These are phyloP conservation scores for Margarornis squamiger DNA, from an alignment of 2,797 vertebrate species.

Conservation along the genomic window DNA sequence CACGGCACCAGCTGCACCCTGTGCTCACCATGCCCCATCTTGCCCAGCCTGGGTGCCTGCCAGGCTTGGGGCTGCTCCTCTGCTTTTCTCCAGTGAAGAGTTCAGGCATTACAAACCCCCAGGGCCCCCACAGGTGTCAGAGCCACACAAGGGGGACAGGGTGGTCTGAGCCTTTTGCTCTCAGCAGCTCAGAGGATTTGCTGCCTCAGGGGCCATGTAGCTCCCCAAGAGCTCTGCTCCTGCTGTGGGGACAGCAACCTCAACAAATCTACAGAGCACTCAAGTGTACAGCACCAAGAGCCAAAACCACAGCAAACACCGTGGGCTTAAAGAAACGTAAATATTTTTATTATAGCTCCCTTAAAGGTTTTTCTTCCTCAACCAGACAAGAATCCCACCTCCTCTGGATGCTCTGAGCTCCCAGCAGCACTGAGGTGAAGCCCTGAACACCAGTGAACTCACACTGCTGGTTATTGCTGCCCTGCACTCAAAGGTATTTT, in stretches of 20 bases:
- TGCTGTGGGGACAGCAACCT: not conserved
- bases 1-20: fast-evolving
- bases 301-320: not conserved
- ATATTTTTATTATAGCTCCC: not conserved
- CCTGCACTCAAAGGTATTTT: not conserved
- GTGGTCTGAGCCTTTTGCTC: not conserved
- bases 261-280: not conserved
- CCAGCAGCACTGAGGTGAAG: not conserved
- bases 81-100: not conserved
- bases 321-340: fast-evolving
- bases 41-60: not conserved
- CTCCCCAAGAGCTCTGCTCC: not conserved
- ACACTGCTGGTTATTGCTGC: not conserved
- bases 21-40: not conserved
- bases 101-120: not conserved
- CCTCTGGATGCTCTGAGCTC: not conserved
- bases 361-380: not conserved
- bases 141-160: not conserved
- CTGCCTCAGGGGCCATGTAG: not conserved
- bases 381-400: not conserved
- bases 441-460: not conserved
- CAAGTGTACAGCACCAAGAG: not conserved
- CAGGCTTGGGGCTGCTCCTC: not conserved
- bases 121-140: not conserved
- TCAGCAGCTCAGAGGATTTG: not conserved